Base-by-base conservation (phyloP, 2,113 vertebrate genomes). In the Tachysurus vachellii region DNA sequence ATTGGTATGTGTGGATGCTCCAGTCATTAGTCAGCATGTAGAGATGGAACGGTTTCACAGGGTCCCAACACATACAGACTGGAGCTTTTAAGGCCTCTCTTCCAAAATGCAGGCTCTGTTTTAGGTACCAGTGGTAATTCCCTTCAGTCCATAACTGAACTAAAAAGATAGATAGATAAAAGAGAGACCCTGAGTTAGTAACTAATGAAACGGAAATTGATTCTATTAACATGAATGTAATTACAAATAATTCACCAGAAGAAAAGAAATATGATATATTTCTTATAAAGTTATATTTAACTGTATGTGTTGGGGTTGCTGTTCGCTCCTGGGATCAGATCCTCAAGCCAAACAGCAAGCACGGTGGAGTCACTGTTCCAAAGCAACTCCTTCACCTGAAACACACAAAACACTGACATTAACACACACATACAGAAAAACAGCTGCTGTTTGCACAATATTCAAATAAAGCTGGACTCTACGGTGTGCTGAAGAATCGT, bases 111-210 rank as follows among this genome's bases (percentile, higher is more conserved):
- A 99, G 94, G 71, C 95, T 98, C 92, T 99, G 98, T 87, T 99
- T 99, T 91, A 99, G 95, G 86, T 99, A 99, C 98, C 98, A 99
- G 93, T 99, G 97, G 89, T 98, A 98, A 94, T 99, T 99, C 1
- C 96, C 96, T 64, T 96, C 94, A 0, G 94, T 95, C 98, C 98
- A 99, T 66, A 99, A 94, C 92, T 99, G 97, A 93, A 99, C 98
- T 99, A 76, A 86, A 26, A n/a, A 82, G 44, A 70, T 36, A 50
- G 47, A 50, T 99, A 89, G 0, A 76, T 84, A 26, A 23, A 82
- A 82, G 31, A 12, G 9, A 57, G 9, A 21, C 5, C 50, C 19
- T 44, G 14, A 54, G 7, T 6, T n/a, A 47, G 44, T 23, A 12
- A 85, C 31, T 14, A 36, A 13, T 26, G 9, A 10, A 28, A 73